Evolutionary conservation across 1,140 invertebrate genomes (phyloP).

Genomic region (Harlomillsia oculata): DNA sequence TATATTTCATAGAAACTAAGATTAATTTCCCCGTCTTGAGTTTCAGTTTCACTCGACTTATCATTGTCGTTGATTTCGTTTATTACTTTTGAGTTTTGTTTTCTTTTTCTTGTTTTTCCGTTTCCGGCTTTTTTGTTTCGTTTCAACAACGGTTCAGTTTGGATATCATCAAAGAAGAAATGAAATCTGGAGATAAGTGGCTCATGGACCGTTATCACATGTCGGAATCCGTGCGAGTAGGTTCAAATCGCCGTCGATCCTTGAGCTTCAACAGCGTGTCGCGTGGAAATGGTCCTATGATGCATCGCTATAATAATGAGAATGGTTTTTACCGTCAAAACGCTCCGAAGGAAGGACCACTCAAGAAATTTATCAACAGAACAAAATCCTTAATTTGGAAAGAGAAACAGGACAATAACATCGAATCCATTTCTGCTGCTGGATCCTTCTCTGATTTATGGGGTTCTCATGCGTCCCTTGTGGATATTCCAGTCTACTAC

Average conservation of each 20-base stretch:
- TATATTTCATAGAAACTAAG: neutral
- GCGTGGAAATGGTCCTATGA: neutral
- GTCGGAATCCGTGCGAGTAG: conserved; percentile 27
- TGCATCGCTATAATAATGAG: conserved; percentile 6
- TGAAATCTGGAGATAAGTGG: conserved; percentile 31
- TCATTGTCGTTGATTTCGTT: neutral
- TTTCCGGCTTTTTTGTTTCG: conserved; percentile 42
- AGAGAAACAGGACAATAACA: neutral
- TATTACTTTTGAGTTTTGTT: conserved; percentile 25
- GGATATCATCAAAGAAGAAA: conserved; percentile 5
- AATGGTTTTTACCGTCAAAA: conserved; percentile 2
- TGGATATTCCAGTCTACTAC: conserved; percentile 6
- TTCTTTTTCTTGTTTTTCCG: conserved; percentile 13
- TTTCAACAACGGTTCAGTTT: conserved; percentile 30
- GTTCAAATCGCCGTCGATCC: conserved; percentile 13
- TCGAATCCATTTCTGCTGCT: conserved; percentile 27
- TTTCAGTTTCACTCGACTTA: neutral
- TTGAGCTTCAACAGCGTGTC: conserved; percentile 26
- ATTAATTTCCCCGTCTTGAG: neutral
- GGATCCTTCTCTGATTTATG: conserved; percentile 26
- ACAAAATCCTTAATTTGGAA: conserved; percentile 35
- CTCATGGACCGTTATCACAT: conserved; percentile 33
- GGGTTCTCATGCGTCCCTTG: conserved; percentile 31
- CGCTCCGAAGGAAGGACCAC: conserved; percentile 18
- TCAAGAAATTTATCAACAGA: conserved; percentile 33